phyloP scores from a whole-genome alignment of 2,113 vertebrate genomes.

The Ursus arctos region DNA sequence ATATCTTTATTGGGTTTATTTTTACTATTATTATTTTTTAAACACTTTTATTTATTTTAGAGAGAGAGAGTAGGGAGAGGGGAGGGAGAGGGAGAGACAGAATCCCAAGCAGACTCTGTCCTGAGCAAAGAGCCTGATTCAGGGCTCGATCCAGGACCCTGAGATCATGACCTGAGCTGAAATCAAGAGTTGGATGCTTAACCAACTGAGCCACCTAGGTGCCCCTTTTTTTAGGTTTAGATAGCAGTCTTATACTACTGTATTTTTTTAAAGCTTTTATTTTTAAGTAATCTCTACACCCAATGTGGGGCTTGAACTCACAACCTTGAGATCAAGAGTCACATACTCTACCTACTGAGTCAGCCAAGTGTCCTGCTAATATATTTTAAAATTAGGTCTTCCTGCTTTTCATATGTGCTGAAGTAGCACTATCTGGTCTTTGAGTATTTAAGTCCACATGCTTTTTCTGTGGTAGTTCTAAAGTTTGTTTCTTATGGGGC shows the following conservation, averaged over 20 bases:
- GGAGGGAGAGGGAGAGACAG: not conserved
- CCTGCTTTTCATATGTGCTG: not conserved
- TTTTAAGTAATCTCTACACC: not conserved
- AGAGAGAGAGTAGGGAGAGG: not conserved
- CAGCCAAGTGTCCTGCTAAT: not conserved
- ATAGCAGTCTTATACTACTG: not conserved
- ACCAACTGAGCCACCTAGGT: not conserved
- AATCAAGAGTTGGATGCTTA: not conserved
- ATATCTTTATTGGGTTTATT: not conserved
- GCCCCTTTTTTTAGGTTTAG: not conserved
- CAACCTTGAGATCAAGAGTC: not conserved
- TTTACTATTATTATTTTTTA: not conserved
- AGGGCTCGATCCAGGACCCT: not conserved
- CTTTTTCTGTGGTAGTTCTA: not conserved
- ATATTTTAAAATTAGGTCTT: not conserved
- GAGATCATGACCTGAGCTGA: not conserved
- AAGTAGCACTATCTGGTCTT: not conserved
- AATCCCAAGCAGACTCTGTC: not conserved
- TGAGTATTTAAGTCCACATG: not conserved
- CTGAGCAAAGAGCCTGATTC: not conserved
- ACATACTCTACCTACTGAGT: not conserved
- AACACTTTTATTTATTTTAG: not conserved
- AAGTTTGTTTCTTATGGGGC: not conserved
- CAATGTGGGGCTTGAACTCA: not conserved
- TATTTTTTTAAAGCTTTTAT: not conserved